Conservation (phyloP, 2,113 vertebrate species). For the Crocuta crocuta region DNA sequence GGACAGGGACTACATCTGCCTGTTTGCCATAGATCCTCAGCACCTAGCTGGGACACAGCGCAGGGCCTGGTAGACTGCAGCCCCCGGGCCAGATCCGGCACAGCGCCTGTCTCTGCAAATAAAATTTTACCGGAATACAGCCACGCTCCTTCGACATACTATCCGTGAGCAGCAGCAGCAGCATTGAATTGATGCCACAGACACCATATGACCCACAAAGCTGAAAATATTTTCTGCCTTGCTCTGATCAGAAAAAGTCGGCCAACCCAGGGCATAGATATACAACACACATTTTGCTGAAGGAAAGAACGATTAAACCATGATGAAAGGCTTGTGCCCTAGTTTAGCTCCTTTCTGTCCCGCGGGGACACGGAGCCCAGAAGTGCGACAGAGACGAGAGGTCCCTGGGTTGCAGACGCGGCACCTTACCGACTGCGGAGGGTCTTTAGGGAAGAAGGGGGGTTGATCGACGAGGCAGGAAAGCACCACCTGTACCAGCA, state of each 20-base stretch:
- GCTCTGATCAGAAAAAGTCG: background rate
- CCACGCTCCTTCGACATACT: background rate
- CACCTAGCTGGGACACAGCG: background rate
- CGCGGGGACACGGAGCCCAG: rapidly evolving
- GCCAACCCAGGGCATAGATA: rapidly evolving
- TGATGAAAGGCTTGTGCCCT: background rate
- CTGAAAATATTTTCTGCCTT: background rate
- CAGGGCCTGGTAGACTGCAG: background rate
- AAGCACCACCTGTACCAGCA: constrained; percentile 90
- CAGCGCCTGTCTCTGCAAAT: background rate
- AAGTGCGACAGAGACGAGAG: background rate
- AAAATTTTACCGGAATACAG: background rate
- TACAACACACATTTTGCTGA: background rate
- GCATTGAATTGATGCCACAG: background rate
- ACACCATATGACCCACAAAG: background rate
- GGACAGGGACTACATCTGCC: background rate
- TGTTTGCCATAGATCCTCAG: background rate
- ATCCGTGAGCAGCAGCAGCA: background rate
- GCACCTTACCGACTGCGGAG: constrained; percentile 87
- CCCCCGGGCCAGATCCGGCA: background rate
- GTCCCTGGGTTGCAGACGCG: background rate
- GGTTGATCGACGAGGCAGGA: constrained; percentile 92
- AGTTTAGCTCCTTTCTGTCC: background rate
- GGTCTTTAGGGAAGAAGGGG: constrained; percentile 88
- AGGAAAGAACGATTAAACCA: background rate